Percentiles rank a stretch among this genome's conserved stretches.
Evolutionary conservation across 1,140 invertebrate genomes (phyloP).

Genomic region (Leptinotarsa texana): DNA sequence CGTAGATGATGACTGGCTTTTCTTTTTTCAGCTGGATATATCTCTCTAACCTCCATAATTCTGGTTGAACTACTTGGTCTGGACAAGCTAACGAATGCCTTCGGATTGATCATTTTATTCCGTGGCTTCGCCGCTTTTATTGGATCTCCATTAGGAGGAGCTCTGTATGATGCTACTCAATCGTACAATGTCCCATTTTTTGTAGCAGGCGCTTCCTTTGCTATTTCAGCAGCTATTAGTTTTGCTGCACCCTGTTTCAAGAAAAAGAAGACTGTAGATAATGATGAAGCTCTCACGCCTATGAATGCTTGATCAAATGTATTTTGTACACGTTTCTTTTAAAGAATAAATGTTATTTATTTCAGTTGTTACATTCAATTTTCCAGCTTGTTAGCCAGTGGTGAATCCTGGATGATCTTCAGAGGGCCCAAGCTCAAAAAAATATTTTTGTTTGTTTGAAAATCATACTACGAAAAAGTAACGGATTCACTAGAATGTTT

Average conservation of each 20-base stretch:
- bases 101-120: slow-evolving; percentile 92
- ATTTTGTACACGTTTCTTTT: slow-evolving; percentile 48
- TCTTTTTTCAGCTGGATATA: slow-evolving; percentile 81
- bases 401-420: too few relatives aligned
- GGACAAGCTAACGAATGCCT: slow-evolving; percentile 95
- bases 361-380: too few relatives aligned
- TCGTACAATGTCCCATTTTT: slow-evolving; percentile 89
- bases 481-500: too few relatives aligned
- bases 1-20: background rate
- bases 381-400: too few relatives aligned
- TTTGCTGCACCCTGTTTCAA: background rate
- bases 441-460: too few relatives aligned
- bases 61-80: slow-evolving; percentile 93
- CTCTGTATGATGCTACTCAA: slow-evolving; percentile 83
- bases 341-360: too few relatives aligned
- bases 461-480: too few relatives aligned
- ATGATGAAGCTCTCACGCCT: slow-evolving; percentile 69
- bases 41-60: slow-evolving; percentile 96
- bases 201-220: slow-evolving; percentile 87
- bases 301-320: slow-evolving; percentile 70
- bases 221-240: slow-evolving; percentile 70
- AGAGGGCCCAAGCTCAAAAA: too few relatives aligned
- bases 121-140: slow-evolving; percentile 89
- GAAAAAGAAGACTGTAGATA: background rate
- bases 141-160: slow-evolving; percentile 80